A percentile compares a stretch with the other conserved stretches of the same genome.
Evolutionary conservation across 2,888 invertebrate species (phyloP).

Genomic region (Napeogenes inachia): DNA sequence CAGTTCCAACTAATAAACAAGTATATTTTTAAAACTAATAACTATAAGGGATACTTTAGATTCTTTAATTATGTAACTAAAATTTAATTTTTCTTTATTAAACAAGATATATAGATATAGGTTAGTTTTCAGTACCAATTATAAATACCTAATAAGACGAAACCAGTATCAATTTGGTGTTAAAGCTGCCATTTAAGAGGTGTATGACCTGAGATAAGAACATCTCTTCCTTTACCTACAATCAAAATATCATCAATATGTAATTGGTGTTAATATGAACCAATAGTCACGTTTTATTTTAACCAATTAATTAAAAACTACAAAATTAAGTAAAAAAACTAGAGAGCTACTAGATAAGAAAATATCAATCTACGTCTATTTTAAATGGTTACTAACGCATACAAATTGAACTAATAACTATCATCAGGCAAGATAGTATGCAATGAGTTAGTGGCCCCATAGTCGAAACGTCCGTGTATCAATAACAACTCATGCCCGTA

Average conservation of each 20-base stretch:
- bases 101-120: no score
- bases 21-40: conserved; percentile 9
- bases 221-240: background rate
- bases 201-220: background rate
- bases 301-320: conserved; percentile 13
- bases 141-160: no score
- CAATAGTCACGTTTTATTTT: background rate
- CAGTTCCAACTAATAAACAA: conserved; percentile 34
- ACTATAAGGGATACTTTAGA: background rate
- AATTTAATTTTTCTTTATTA: no score
- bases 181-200: conserved; percentile 46
- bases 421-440: conserved; percentile 64
- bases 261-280: background rate
- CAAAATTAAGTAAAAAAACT: conserved; percentile 20
- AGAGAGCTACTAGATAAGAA: conserved; percentile 15
- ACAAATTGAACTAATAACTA: conserved; percentile 35
- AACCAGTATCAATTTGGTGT: conserved; percentile 51
- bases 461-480: conserved; percentile 53
- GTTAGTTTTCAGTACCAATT: no score
- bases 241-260: background rate
- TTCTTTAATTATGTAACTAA: no score
- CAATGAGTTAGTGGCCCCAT: conserved; percentile 62
- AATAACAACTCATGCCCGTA: conserved; percentile 46
- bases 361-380: conserved; percentile 22
- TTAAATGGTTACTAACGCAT: conserved; percentile 22